Conservation (phyloP, 2,797 vertebrate genomes). For the Syndactyla subalaris region DNA sequence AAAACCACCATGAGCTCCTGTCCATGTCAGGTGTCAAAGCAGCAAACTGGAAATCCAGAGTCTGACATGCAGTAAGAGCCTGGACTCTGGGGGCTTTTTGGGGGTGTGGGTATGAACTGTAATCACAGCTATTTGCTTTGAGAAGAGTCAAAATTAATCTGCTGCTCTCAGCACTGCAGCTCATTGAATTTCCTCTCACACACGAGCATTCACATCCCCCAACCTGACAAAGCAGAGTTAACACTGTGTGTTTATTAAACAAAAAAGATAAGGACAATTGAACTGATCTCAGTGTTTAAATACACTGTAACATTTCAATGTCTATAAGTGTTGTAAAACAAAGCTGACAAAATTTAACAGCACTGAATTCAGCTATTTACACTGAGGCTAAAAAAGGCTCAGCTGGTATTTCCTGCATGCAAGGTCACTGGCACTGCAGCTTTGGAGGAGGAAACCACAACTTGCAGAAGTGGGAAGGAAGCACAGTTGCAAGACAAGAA, state of each 20-base stretch:
- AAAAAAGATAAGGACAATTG: background rate
- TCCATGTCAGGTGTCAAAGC: background rate
- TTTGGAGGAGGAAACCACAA: background rate
- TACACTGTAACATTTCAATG: fast-evolving
- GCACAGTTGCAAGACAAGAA: background rate
- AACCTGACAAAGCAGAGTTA: conserved; percentile 2
- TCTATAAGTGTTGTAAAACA: background rate
- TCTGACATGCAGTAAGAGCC: background rate
- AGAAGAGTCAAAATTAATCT: conserved; percentile 2
- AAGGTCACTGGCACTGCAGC: background rate
- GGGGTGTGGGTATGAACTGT: background rate
- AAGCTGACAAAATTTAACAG: background rate
- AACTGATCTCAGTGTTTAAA: background rate
- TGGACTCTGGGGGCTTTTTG: background rate
- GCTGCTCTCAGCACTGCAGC: conserved; percentile 31
- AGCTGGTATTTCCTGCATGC: background rate
- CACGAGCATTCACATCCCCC: background rate
- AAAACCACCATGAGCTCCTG: background rate
- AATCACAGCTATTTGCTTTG: conserved; percentile 9
- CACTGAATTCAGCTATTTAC: background rate
- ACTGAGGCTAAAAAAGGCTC: background rate
- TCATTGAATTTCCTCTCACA: conserved; percentile 44
- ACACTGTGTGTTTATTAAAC: background rate
- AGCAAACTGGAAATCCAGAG: background rate
- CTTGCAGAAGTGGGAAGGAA: background rate